phyloP scores from a whole-genome alignment of 2,113 vertebrate species.

The Oryzias javanicus region DNA sequence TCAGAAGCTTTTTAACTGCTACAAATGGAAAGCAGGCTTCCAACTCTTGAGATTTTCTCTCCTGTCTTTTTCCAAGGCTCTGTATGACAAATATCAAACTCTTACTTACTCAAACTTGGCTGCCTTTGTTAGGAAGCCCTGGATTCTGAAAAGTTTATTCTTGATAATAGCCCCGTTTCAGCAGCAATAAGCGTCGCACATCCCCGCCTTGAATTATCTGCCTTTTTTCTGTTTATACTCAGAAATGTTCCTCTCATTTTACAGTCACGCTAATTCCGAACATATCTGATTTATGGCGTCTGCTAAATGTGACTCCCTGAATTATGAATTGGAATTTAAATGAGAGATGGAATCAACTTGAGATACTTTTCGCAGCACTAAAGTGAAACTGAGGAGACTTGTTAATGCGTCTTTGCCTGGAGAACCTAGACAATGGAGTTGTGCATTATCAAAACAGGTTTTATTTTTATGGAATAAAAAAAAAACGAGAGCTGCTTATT shows the following conservation, averaged over 20 bases:
- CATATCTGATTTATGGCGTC: constrained; percentile 34
- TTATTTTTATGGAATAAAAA: constrained; percentile 18
- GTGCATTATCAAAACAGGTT: constrained; percentile 8
- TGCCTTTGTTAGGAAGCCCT: too few relatives aligned
- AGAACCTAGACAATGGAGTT: constrained; percentile 30
- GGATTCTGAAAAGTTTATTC: neutral
- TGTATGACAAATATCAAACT: neutral
- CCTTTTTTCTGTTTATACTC: constrained; percentile 38
- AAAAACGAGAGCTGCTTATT: neutral
- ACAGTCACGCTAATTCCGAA: constrained; percentile 39
- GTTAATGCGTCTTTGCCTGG: constrained; percentile 29
- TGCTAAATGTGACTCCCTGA: constrained; percentile 42
- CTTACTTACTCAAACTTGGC: neutral
- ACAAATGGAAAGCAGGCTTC: too few relatives aligned
- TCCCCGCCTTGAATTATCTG: constrained; percentile 39
- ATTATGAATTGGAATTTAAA: constrained; percentile 41
- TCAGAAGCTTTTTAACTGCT: too few relatives aligned
- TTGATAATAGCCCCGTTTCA: constrained; percentile 48
- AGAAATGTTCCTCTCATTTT: constrained; percentile 42
- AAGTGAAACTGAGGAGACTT: constrained; percentile 28
- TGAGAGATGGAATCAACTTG: constrained; percentile 36
- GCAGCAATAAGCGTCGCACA: constrained; percentile 36
- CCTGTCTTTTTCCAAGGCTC: neutral
- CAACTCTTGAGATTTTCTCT: constrained; percentile 10
- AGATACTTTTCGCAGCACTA: constrained; percentile 32